Evolutionary conservation across 2,888 invertebrate genomes (phyloP), one percentile per base, ranked within the genome.

Genomic region (Caenorhabditis sinica): DNA sequence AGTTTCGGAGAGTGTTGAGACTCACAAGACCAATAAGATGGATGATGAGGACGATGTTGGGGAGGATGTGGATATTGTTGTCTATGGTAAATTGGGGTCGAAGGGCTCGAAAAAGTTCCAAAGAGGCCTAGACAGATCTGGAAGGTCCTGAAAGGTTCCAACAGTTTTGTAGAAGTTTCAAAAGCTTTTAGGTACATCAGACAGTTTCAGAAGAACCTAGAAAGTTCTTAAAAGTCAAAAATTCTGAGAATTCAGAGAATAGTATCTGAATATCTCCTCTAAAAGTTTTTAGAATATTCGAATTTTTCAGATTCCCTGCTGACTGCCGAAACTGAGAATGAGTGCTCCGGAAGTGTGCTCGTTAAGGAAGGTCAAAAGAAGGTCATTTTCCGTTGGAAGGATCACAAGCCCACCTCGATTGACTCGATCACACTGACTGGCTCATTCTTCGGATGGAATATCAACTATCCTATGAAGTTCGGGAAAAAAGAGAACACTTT

Each of bases 401-500:
- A 83, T 20, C 63, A 68, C 0, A 6, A 28, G 2, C 79, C 80
- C n/a, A 8, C 15, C 4, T 71, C 53, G 40, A 68, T 83, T 0
- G 75, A 83, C 20, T 51, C 58, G 9, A 68, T 84, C 17, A 76
- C 60, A 3, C 8, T 84, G 15, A 76, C 80, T 28, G 84, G 84
- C 9, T 84, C 84, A 15, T 84, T 84, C 28, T 80, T 84, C 49
- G 84, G 81, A 11, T 84, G 84, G 84, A 84, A 76, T 6, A 81
- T 84, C 81, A 72, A 60, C 20, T 13, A 81, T 25, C 84, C 84
- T 49, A 76, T 84, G 84, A 63, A 72, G 20, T 13, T 6, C 2
- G 63, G 79, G 65, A 45, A 2, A 17, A 53, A 33, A 9, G 61
- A 49, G 33, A 53, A 53, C 11, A 51, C 40, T n/a, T 83, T 72